These are phyloP conservation scores for Deilephila porcellus DNA, from an alignment of 2,888 invertebrate genomes.

Conservation along the genomic window DNA sequence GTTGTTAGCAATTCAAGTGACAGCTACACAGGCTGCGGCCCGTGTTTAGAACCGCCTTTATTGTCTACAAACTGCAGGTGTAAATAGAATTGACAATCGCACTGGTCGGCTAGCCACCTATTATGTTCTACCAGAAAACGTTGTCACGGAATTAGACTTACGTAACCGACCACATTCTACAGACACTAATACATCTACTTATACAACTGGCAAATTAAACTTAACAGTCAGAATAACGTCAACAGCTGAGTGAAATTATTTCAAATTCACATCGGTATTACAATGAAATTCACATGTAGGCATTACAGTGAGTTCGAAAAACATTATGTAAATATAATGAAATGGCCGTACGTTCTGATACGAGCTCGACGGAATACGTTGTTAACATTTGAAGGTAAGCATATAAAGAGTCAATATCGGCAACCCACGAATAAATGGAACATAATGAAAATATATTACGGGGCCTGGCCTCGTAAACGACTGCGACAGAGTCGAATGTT, in stretches of 20 bases:
- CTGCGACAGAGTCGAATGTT: conserved; percentile 64
- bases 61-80: conserved; percentile 25
- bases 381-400: conserved; percentile 73
- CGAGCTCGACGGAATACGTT: conserved; percentile 57
- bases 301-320: conserved; percentile 45
- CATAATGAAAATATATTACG: conserved; percentile 80
- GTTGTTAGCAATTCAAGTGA: conserved; percentile 27
- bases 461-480: conserved; percentile 70
- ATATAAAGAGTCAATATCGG: conserved; percentile 73
- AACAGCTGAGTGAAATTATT: conserved; percentile 36
- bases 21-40: conserved; percentile 13
- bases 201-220: not conserved
- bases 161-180: not conserved
- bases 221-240: conserved; percentile 1
- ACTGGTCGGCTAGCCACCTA: not conserved
- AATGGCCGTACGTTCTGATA: conserved; percentile 55
- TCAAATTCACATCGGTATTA: conserved; percentile 37
- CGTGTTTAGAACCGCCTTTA: conserved; percentile 22
- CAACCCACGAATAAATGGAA: conserved; percentile 73
- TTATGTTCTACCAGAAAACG: conserved; percentile 1
- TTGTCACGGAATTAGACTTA: not conserved
- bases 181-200: not conserved
- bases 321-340: conserved; percentile 67
- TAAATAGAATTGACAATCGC: conserved; percentile 26
- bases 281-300: conserved; percentile 40